Conservation (phyloP, 2,113 vertebrate genomes). For the Litocranius walleri region DNA sequence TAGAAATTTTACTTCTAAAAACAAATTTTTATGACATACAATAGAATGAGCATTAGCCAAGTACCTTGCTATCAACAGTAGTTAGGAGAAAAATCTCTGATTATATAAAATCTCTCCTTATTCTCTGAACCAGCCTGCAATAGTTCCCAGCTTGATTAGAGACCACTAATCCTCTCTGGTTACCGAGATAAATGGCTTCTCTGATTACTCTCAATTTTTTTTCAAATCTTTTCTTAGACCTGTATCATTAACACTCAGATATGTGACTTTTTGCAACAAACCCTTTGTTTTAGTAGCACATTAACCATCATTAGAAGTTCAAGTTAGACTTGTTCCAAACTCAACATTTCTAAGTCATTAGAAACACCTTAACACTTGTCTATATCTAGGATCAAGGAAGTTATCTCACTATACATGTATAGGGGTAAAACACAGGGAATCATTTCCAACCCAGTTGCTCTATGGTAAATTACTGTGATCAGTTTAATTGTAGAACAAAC, state of each 20-base stretch:
- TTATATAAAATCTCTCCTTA: not conserved
- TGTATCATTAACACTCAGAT: not conserved
- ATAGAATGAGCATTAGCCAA: not conserved
- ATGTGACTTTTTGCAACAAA: not conserved
- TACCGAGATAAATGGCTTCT: conserved; percentile 18
- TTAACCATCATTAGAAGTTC: not conserved
- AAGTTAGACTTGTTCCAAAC: not conserved
- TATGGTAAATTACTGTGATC: not conserved
- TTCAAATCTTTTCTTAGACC: not conserved
- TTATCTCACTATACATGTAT: not conserved
- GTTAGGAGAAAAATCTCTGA: not conserved
- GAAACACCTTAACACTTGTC: not conserved
- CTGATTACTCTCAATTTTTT: not conserved
- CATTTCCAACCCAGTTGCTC: not conserved
- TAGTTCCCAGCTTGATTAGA: not conserved
- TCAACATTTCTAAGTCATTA: not conserved
- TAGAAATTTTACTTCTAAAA: not conserved
- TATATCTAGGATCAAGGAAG: not conserved
- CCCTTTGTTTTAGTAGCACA: not conserved
- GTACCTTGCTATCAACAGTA: not conserved
- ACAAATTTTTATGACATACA: not conserved
- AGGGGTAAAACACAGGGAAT: not conserved
- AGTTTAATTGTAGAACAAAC: not conserved
- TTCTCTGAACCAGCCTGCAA: not conserved
- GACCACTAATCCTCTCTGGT: not conserved